Evolutionary conservation across 2,797 vertebrate genomes (phyloP), one percentile per base, ranked within the genome.

Genomic region (Masticophis lateralis): DNA sequence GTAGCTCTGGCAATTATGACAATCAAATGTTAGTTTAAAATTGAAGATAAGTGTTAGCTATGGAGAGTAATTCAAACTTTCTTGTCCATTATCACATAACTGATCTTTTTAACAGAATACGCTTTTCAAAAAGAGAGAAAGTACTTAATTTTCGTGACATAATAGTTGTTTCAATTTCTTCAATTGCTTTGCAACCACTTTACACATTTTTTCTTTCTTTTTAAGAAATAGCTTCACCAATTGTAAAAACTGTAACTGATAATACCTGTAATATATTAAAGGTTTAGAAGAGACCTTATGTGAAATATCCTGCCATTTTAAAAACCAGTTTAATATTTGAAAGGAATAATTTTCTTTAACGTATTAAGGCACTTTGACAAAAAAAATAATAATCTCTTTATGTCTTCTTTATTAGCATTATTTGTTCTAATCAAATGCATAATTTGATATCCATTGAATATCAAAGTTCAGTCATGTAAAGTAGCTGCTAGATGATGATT

Each of bases 91-190:
- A 51, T 61, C 20, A 61, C 11, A 92, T 66, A 91, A 10, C 0
- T 47, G 79, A 92, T 25, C 91, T 59, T 69, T 94, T 95, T 91
- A n/a, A 32, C 60, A 43, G 87, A 66, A 28, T 92, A 93, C 91
- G 0, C 56, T 90, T 79, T 47, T 88, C 91, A 60, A 86, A 93
- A 95, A 74, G 55, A 55, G 13, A 87, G 86, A 55, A 92, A 83
- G 32, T 32, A 91, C 43, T 95, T 96, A 57, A 12, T 87, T 94
- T 95, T 94, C 87, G 87, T 22, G 87, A 56, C 9, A 94, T 94
- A 95, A 93, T 94, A 25, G 61, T 47, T 83, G 94, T 95, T 96
- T 95, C 69, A 94, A 1, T 51, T 22, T 61, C 13, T 95, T 37
- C 90, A 0, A 93, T 96, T 96, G 47, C 55, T 92, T 56, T 92